Base-by-base conservation (phyloP, 2,888 invertebrate genomes). In the Germaria angustata region DNA sequence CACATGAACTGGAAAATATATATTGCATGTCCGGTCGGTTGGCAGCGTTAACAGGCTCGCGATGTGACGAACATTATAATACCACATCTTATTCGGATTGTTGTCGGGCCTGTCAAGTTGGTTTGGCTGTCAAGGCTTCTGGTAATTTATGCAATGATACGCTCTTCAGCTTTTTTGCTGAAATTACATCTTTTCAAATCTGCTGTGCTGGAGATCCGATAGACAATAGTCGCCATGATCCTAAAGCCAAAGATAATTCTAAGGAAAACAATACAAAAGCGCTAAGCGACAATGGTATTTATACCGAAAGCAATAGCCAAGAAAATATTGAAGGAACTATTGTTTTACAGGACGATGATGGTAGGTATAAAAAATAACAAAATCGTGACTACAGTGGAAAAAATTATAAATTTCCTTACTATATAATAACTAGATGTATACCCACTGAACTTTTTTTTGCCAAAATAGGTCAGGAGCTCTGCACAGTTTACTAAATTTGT, bases 41-140 rank as follows among this genome's bases (percentile, higher is more conserved):
- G 46, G 90, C 89, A 2, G 91, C 90, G 0, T 84, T 88, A 41
- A 87, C 85, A 9, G 89, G 90, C 0, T 86, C 87, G 2, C 87
- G 89, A 2, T 91, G 91, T 20, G 87, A 87, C 8, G 86, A 86
- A 41, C 77, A 84, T 49, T 82, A 79, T 8, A 89, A 88, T 82
- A 80, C 85, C 5, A 86, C 88, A 0, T 84, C 88, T 0, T 91
- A 88, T 78, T 86, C 93, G 91, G 92, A 93, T 85, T 94, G 94
- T 86, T 94, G 94, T 86, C 93, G 93, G 85, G 93, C 93, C 7
- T 94, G 94, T 85, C 93, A 93, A 87, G 90, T 94, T 46, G 95
- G 95, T 1, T 90, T 94, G 41, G 92, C 93, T 51, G 92, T 93
- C 0, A 92, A 92, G 46, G 92, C 93, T 68, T 89, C 88, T 55